Evolutionary conservation across 2,797 vertebrate genomes (phyloP).

Genomic region (Coregonus suidteri): DNA sequence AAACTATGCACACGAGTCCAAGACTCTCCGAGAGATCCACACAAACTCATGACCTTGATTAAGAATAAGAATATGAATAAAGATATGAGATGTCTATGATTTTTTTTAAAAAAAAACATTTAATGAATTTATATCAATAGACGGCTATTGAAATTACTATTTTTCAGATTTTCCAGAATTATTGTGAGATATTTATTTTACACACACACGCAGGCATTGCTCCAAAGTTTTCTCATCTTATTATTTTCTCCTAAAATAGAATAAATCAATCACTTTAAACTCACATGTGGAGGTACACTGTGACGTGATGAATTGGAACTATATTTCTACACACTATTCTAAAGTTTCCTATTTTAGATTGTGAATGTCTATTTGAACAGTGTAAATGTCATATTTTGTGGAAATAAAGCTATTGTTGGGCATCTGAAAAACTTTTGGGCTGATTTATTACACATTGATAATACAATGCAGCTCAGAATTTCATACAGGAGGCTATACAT

Average conservation of each 20-base stretch:
- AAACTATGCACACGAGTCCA: slow-evolving; percentile 61
- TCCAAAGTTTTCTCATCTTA: slow-evolving; percentile 21
- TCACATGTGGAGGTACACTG: slow-evolving; percentile 59
- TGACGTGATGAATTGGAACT: slow-evolving; percentile 64
- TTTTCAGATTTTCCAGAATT: slow-evolving; percentile 56
- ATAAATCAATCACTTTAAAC: slow-evolving; percentile 48
- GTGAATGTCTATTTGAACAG: slow-evolving; percentile 75
- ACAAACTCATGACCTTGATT: background rate
- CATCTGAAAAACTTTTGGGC: background rate
- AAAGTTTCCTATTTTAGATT: slow-evolving; percentile 75
- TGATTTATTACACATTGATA: background rate
- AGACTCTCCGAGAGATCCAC: slow-evolving; percentile 25
- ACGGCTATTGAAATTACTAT: slow-evolving; percentile 55
- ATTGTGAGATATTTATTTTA: slow-evolving; percentile 45
- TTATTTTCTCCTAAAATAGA: background rate
- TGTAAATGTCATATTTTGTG: slow-evolving; percentile 73
- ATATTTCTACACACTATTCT: slow-evolving; percentile 59
- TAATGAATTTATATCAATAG: slow-evolving; percentile 47
- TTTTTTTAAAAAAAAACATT: slow-evolving; percentile 26
- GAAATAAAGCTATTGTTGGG: slow-evolving; percentile 68
- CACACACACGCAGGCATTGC: slow-evolving; percentile 1
- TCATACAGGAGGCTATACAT: background rate
- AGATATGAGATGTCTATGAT: slow-evolving; percentile 49
- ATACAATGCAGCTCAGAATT: background rate
- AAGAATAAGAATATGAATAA: slow-evolving; percentile 24